Base-by-base conservation (phyloP, 2,797 vertebrate genomes). In the Centropyge bicolor region DNA sequence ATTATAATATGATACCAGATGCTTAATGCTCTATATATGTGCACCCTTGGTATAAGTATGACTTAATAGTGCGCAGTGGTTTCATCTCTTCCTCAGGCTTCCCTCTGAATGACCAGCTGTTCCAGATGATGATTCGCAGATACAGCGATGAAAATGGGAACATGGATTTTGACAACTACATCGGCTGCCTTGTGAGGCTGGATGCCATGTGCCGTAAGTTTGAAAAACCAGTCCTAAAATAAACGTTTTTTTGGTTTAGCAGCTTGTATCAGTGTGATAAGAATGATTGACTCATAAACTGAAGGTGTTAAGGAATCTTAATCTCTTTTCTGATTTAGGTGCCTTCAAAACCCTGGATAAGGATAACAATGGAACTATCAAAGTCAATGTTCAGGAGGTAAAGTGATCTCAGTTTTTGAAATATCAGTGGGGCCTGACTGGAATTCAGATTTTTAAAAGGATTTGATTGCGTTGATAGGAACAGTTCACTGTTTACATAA, bases 171-270 rank as follows among this genome's bases (percentile, higher is more conserved):
- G 98, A 98, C 93, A 97, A 94, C 89, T 99, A 98, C 92, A 97
- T 99, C 5, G 95, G 96, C 86, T 98, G 97, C 88, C 92, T 99
- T 75, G 97, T 99, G 36, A 95, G 97, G 19, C 94, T 99, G 84
- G 98, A 99, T n/a, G 96, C 97, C 84, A 99, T 99, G 98, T 99
- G 97, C 86, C 95, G 97, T 98, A 87, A 96, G 97, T 96, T 63
- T 83, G 2, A 78, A 49, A 56, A 10, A 55, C 0, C 6, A 57
- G 40, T 19, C 0, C 17, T 14, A 1, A 74, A 70, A 65, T n/a
- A 0, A 13, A 35, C 10, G 0, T 8, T 1, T 19, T n/a, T 16
- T 16, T 65, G 7, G 6, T 49, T 31, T 6, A 14, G 13, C 38
- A 31, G 1, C 24, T 70, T 68, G 27, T 60, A 45, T 78, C 14